Base-by-base conservation (phyloP, 2,888 invertebrate species). In the Morinoia aosen region DNA sequence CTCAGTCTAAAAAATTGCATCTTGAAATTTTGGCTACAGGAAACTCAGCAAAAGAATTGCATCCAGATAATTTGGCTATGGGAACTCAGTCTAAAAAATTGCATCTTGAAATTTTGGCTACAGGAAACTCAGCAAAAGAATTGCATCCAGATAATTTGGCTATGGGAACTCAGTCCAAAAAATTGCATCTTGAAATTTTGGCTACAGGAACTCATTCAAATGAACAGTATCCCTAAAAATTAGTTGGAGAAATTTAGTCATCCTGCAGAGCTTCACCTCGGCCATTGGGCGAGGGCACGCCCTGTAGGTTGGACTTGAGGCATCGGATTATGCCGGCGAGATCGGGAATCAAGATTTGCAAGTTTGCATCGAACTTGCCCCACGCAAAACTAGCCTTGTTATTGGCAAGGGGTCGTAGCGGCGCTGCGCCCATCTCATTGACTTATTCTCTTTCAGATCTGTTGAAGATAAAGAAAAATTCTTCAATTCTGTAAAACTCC, bases 401-500 rank as follows among this genome's bases (percentile, higher is more conserved):
- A 90, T 90, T 90, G 40, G 90, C 90, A 48, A 90, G 48, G 39
- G 90, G 90, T 90, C 90, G 90, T 90, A 40, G 48, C n/a, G 11
- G 33, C n/a, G n/a, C 39, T 88, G 88, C 90, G 90, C 90, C 90
- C 90, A 39, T 40, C 48, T 4, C 90, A 90, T 39, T 90, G 90
- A 90, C 90, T 90, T 90, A 90, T 90, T 90, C 48, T 90, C 40
- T 48, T 40, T 11, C 40, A 39, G 90, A 90, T 90, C 90, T 40
- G 90, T 39, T 48, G 39, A 16, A 90, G 90, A 90, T 90, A 90
- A 90, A 90, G 90, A 90, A 90, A 76, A 90, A 90, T 90, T 90
- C 90, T 90, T 39, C 48, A 90, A 90, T 90, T 90, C 90, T 40
- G 90, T 90, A 90, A 48, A 90, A 90, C 90, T 39, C 48, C 48